Percentiles rank a stretch among this genome's conserved stretches.
These are phyloP conservation scores for Aphodius granarius DNA, from an alignment of 2,888 invertebrate genomes.

Conservation along the genomic window DNA sequence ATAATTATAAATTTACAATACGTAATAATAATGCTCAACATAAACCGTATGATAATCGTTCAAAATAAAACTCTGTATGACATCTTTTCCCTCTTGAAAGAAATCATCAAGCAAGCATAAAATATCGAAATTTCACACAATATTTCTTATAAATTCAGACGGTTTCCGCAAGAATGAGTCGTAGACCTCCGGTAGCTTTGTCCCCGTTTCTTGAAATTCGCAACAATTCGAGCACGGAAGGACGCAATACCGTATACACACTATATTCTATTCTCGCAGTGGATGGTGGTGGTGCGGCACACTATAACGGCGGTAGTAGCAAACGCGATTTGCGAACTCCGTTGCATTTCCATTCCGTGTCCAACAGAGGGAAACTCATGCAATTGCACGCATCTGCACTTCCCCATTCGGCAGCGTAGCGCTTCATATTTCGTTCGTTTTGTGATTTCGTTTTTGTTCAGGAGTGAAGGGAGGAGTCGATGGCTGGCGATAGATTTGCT, in stretches of 20 bases:
- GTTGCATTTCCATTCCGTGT: slow-evolving; percentile 22
- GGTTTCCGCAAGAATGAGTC: not conserved
- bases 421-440: not conserved
- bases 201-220: not conserved
- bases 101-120: not conserved
- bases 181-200: not conserved
- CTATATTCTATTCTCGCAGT: not conserved
- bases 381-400: slow-evolving; percentile 19
- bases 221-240: not conserved
- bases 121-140: not conserved
- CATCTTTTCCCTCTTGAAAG: not conserved
- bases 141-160: not conserved
- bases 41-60: too few relatives aligned
- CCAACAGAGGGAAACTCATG: slow-evolving; percentile 22
- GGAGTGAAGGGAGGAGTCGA: not conserved
- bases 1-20: too few relatives aligned
- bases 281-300: not conserved
- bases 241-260: not conserved
- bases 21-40: too few relatives aligned
- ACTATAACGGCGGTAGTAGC: slow-evolving; percentile 15
- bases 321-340: slow-evolving; percentile 25
- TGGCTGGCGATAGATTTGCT: not conserved
- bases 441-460: not conserved
- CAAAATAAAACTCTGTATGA: too few relatives aligned
- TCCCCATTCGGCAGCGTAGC: not conserved